Evolutionary conservation across 2,888 invertebrate species (phyloP).

Genomic region (Falcaria lacertinaria): DNA sequence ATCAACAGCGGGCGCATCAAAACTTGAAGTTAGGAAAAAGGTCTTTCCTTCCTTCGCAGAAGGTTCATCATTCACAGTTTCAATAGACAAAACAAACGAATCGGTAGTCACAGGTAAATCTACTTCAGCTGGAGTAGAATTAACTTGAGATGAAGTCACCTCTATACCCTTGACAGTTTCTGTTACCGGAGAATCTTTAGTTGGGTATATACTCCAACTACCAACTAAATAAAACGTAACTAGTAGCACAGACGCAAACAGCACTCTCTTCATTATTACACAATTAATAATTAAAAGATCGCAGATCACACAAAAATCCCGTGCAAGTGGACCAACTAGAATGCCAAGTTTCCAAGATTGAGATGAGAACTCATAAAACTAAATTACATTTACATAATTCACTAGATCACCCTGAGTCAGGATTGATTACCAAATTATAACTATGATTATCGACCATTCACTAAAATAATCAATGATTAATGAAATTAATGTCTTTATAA

Average conservation of each 20-base stretch:
- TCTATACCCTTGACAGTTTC: neutral
- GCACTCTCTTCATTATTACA: conserved; percentile 12
- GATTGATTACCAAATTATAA: conserved; percentile 9
- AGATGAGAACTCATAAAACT: conserved; percentile 19
- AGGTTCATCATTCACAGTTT: neutral
- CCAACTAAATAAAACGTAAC: conserved; percentile 12
- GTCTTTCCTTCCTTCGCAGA: neutral
- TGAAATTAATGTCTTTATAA: too few relatives aligned
- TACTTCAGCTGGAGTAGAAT: conserved; percentile 35
- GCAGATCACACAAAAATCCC: conserved; percentile 21
- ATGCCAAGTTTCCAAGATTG: conserved; percentile 25
- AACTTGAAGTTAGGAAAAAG: neutral
- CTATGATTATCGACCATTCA: conserved; percentile 3
- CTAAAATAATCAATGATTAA: neutral
- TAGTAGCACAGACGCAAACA: conserved; percentile 13
- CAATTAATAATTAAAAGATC: neutral
- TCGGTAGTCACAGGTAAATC: neutral
- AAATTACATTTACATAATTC: conserved; percentile 40
- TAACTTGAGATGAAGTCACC: neutral
- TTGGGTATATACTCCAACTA: conserved; percentile 38
- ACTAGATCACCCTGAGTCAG: conserved; percentile 49
- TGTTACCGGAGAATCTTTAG: conserved; percentile 21
- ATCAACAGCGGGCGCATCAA: conserved; percentile 22
- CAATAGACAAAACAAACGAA: neutral
- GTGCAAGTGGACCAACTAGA: conserved; percentile 25